phyloP scores from a whole-genome alignment of 2,888 invertebrate species.

The Diplolepis rosae region DNA sequence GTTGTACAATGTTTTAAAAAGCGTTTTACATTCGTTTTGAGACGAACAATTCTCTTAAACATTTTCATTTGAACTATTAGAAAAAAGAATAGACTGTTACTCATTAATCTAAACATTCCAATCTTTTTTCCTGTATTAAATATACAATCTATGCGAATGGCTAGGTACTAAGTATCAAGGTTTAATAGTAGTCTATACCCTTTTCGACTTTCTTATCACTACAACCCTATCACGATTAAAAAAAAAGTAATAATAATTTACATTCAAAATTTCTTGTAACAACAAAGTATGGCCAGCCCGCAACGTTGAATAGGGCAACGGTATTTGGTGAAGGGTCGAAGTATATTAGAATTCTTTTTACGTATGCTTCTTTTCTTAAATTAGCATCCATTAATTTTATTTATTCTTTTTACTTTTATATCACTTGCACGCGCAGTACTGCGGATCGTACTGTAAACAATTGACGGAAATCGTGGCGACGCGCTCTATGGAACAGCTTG shows the following conservation, averaged over 20 bases:
- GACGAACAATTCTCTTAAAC: not conserved
- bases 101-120: not conserved
- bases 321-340: constrained; percentile 26
- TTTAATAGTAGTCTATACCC: constrained; percentile 14
- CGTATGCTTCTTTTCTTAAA: not conserved
- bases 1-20: not conserved
- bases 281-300: constrained; percentile 28
- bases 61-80: not conserved
- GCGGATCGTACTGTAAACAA: constrained; percentile 23
- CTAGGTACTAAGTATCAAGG: constrained; percentile 1
- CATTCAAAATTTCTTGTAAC: constrained; percentile 1
- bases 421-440: constrained; percentile 10
- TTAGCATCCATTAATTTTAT: constrained; percentile 5
- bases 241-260: constrained; percentile 20
- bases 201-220: constrained; percentile 11
- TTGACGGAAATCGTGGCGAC: constrained; percentile 27
- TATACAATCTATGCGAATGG: constrained; percentile 7
- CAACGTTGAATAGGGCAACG: constrained; percentile 27
- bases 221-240: constrained; percentile 16
- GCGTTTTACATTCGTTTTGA: not conserved
- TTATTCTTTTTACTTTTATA: constrained; percentile 11
- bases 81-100: not conserved
- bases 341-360: constrained; percentile 16
- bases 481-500: not conserved
- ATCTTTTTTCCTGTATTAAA: not conserved